These are phyloP conservation scores for Sinella curviseta DNA, from an alignment of 1,140 invertebrate genomes.

Conservation along the genomic window DNA sequence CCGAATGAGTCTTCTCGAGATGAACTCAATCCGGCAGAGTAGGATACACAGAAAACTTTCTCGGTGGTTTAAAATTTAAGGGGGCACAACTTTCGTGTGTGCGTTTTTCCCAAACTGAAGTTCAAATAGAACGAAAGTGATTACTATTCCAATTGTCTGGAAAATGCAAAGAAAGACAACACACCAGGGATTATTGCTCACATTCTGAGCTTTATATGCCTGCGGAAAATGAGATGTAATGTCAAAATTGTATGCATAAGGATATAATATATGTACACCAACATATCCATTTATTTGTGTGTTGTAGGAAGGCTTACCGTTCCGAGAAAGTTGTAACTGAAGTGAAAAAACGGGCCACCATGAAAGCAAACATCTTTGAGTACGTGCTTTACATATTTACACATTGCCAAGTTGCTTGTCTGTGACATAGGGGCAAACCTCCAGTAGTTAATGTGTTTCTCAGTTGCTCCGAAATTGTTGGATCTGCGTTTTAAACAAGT, in stretches of 20 bases:
- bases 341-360: background rate
- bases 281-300: background rate
- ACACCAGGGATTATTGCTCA: background rate
- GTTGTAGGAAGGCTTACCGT: background rate
- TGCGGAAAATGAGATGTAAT: background rate
- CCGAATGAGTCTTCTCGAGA: too few relatives aligned
- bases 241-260: background rate
- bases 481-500: background rate
- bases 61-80: background rate
- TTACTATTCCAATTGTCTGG: slow-evolving; percentile 6
- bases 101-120: background rate
- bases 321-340: background rate
- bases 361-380: background rate
- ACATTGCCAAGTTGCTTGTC: background rate
- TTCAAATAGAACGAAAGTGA: background rate
- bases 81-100: background rate
- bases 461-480: background rate
- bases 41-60: background rate
- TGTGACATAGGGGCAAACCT: background rate
- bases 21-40: background rate
- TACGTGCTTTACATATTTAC: background rate
- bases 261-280: background rate
- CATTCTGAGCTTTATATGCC: background rate
- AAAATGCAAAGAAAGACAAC: slow-evolving; percentile 4
- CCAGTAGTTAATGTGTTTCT: background rate